Percentiles rank a stretch among this genome's conserved stretches.
Conservation (phyloP, 2,888 invertebrate species). For the Axea sp. region DNA sequence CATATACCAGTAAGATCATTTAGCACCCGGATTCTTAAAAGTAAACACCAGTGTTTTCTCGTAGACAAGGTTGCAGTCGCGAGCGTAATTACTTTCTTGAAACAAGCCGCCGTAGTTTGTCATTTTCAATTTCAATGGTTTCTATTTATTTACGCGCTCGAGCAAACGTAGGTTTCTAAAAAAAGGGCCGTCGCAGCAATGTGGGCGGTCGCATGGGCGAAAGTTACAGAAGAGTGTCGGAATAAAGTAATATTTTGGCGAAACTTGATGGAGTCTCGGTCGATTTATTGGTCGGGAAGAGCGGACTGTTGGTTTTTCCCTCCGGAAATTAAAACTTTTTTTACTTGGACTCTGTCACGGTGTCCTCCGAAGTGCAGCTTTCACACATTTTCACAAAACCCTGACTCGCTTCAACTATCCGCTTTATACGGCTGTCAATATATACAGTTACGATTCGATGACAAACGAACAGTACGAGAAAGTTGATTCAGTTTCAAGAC, state of each 20-base stretch:
- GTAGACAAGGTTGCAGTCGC: constrained; percentile 13
- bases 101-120: constrained; percentile 32
- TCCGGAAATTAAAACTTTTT: constrained; percentile 78
- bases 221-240: constrained; percentile 57
- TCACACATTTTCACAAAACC: constrained; percentile 53
- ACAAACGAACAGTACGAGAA: constrained; percentile 38
- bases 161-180: constrained; percentile 32
- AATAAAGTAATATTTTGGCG: constrained; percentile 58
- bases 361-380: constrained; percentile 53
- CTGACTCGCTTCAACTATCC: constrained; percentile 46
- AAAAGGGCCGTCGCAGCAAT: constrained; percentile 1
- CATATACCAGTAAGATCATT: constrained; percentile 35
- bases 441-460: constrained; percentile 37
- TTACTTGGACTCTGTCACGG: constrained; percentile 63
- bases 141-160: constrained; percentile 45
- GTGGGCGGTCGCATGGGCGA: neutral
- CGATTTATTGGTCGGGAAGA: constrained; percentile 61
- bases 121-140: constrained; percentile 46
- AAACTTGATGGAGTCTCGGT: constrained; percentile 56
- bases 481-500: constrained; percentile 45
- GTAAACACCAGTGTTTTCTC: constrained; percentile 7
- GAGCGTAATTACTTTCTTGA: constrained; percentile 39
- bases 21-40: constrained; percentile 12
- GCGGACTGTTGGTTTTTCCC: constrained; percentile 72
- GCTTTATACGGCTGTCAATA: constrained; percentile 56